These are phyloP conservation scores for Anthonomus grandis DNA, from an alignment of 1,140 invertebrate species.

Conservation along the genomic window DNA sequence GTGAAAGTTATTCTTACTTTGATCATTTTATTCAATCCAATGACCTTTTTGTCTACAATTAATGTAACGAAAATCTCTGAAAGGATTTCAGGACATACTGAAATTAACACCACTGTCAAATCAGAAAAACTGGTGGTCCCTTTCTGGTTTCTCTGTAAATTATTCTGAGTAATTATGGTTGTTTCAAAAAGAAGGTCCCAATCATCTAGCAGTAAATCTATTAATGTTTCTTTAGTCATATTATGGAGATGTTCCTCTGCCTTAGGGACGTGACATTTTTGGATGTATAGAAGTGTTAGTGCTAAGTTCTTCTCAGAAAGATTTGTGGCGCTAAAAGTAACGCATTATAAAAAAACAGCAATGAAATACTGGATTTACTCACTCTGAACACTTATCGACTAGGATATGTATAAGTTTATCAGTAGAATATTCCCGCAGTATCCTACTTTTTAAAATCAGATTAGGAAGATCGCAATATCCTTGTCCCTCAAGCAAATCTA, in stretches of 20 bases:
- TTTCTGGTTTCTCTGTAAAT: constrained; percentile 32
- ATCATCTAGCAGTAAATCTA: constrained; percentile 48
- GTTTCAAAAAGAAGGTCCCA: constrained; percentile 56
- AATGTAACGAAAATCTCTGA: constrained; percentile 50
- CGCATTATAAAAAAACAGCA: not conserved
- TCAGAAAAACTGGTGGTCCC: constrained; percentile 55
- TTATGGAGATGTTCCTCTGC: constrained; percentile 50
- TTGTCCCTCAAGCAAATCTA: constrained; percentile 47
- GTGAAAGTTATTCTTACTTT: constrained; percentile 43
- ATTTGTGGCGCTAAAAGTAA: constrained; percentile 12
- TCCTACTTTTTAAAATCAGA: constrained; percentile 54
- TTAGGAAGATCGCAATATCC: constrained; percentile 52
- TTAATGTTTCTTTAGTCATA: constrained; percentile 47
- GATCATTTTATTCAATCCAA: constrained; percentile 54
- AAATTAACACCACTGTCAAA: constrained; percentile 54
- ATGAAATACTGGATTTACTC: constrained; percentile 5
- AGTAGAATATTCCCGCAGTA: constrained; percentile 57
- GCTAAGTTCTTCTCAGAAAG: constrained; percentile 48
- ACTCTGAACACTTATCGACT: constrained; percentile 33
- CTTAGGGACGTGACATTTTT: constrained; percentile 52
- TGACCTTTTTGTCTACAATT: constrained; percentile 49
- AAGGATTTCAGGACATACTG: constrained; percentile 50
- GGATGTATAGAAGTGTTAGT: constrained; percentile 53
- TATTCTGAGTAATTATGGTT: constrained; percentile 41
- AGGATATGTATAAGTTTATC: constrained; percentile 56